These are phyloP conservation scores for Andrena praecox DNA, from an alignment of 2,888 invertebrate species.

Conservation along the genomic window DNA sequence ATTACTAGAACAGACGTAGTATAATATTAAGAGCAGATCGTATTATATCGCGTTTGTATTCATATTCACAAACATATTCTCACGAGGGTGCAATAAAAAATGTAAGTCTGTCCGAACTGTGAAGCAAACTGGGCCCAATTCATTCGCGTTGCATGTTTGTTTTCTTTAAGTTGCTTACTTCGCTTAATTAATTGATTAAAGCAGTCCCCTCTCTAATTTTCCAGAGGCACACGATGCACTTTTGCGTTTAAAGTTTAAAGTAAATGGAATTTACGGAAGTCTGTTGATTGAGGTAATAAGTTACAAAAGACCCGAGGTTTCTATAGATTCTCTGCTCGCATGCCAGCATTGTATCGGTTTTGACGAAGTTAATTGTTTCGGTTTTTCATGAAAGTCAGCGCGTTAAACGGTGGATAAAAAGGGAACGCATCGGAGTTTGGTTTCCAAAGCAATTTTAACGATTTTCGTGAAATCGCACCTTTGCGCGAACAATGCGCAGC, in stretches of 20 bases:
- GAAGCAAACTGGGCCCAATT: too few species aligned
- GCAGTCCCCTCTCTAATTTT: not conserved
- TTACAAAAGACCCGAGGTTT: not conserved
- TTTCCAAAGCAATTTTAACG: slow-evolving; percentile 32
- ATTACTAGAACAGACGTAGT: too few species aligned
- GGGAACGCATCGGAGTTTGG: slow-evolving; percentile 5
- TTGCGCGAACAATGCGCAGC: slow-evolving; percentile 23
- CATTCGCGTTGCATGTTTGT: too few species aligned
- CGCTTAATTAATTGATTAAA: not conserved
- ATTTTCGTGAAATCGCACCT: slow-evolving; percentile 34
- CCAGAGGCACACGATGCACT: not conserved
- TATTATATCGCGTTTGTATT: too few species aligned
- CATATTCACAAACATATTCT: too few species aligned
- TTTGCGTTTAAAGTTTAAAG: not conserved
- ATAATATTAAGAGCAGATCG: too few species aligned
- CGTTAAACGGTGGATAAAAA: slow-evolving; percentile 1
- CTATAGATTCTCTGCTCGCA: not conserved
- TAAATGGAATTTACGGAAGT: slow-evolving; percentile 5
- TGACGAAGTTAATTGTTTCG: slow-evolving; percentile 44
- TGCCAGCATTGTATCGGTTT: slow-evolving; percentile 4
- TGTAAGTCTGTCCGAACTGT: not conserved
- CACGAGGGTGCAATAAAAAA: not conserved
- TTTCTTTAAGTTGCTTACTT: not conserved
- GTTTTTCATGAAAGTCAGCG: slow-evolving; percentile 18
- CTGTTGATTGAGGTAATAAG: not conserved